Evolutionary conservation across 1,140 invertebrate genomes (phyloP), one percentile per base, ranked within the genome.

Genomic region (Calephelis virginiensis): DNA sequence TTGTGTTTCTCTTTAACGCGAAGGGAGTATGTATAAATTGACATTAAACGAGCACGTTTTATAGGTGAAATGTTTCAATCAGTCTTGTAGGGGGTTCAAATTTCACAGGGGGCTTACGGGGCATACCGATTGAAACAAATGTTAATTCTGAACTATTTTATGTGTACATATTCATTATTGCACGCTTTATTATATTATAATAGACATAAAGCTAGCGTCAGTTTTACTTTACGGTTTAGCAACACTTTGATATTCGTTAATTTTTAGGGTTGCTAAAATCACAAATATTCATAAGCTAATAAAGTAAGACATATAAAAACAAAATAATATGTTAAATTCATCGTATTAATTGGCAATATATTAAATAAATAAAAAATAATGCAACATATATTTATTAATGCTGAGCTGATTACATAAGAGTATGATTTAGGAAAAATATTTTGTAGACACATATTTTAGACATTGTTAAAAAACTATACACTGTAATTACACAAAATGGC

Each of bases 91-190:
- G 76, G 75, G 76, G 73, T 69, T 69, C 49, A 67, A 74, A 72
- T 71, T 74, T 76, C 67, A 64, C 73, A 72, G 72, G 71, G 74
- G 78, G 75, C 81, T 77, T 60, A 76, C 69, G 67, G 72, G 73
- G 65, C 70, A 75, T 73, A 74, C 72, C 77, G 75, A 80, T 80
- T 77, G 72, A 79, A 77, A 80, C 77, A 76, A 80, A 77, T 74
- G 68, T 78, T 72, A 71, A 69, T 81, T 82, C 76, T 74, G 80
- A 78, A 82, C 75, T 78, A 80, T 74, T 82, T 75, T 77, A 81
- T 78, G 78, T 81, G 75, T 80, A 75, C 79, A 88, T 77, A 85
- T 77, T 82, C 80, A 84, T 86, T 90, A 90, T 90, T 90, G 86
- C 86, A 90, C 87, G 73, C 76, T 80, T 81, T 78, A 79, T 8